These are phyloP conservation scores for Chymomyza amoena DNA, from an alignment of 2,888 invertebrate genomes.

Conservation along the genomic window DNA sequence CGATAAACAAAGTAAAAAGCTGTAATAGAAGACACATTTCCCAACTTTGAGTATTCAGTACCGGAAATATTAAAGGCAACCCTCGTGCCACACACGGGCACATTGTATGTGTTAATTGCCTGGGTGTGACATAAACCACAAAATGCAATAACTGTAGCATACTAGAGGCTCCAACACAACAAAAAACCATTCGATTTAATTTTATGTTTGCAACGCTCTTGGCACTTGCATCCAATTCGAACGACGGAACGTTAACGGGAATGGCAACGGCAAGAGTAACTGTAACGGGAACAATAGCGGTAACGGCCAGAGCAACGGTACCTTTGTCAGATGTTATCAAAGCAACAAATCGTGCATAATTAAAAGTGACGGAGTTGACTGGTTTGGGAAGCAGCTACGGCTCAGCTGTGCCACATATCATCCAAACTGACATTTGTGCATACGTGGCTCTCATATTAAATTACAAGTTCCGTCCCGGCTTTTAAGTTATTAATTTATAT, in stretches of 20 bases:
- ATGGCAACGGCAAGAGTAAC: slow-evolving; percentile 28
- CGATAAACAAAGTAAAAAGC: no score
- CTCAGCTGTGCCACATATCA: not conserved
- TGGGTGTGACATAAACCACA: slow-evolving; percentile 30
- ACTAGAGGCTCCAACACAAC: not conserved
- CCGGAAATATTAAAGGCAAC: slow-evolving; percentile 8
- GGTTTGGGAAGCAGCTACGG: not conserved
- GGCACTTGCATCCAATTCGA: not conserved
- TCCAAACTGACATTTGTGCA: slow-evolving; percentile 2
- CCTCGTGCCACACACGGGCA: not conserved
- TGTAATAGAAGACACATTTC: no score
- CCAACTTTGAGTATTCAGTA: slow-evolving; percentile 1
- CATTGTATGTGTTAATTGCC: slow-evolving; percentile 60
- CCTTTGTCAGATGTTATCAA: slow-evolving; percentile 4
- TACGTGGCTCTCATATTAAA: slow-evolving; percentile 23
- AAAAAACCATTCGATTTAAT: slow-evolving; percentile 62
- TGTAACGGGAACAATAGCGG: slow-evolving; percentile 24
- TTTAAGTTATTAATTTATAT: slow-evolving; percentile 30
- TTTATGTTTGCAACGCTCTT: slow-evolving; percentile 34
- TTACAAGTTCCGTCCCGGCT: not conserved
- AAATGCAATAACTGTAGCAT: not conserved
- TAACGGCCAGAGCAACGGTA: not conserved
- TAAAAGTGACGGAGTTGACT: not conserved
- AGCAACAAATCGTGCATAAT: slow-evolving; percentile 8
- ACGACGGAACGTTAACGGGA: not conserved